These are phyloP conservation scores for Camponotus vicinus DNA, from an alignment of 1,140 invertebrate genomes.

Conservation along the genomic window DNA sequence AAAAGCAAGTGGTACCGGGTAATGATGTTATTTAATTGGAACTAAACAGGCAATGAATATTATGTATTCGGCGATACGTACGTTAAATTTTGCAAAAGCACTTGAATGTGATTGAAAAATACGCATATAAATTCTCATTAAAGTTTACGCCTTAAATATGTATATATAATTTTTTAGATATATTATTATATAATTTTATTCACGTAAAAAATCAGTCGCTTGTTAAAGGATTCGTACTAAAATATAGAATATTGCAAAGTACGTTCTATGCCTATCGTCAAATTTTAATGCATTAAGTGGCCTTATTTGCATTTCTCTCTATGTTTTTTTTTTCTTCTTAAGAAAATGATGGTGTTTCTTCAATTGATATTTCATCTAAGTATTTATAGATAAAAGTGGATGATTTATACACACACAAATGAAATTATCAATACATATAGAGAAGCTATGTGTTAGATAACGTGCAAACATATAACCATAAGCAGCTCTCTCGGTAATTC, in stretches of 20 bases:
- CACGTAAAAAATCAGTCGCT: background rate
- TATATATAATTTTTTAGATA: background rate
- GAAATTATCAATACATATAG: background rate
- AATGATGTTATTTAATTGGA: background rate
- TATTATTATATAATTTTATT: background rate
- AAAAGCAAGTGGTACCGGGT: background rate
- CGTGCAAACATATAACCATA: slow-evolving; percentile 15
- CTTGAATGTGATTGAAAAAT: background rate
- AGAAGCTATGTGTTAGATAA: background rate
- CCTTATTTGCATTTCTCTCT: background rate
- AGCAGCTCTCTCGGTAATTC: slow-evolving; percentile 55
- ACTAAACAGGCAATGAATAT: background rate
- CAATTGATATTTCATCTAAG: background rate
- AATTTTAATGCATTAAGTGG: slow-evolving; percentile 1
- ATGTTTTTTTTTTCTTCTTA: background rate
- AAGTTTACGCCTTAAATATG: background rate
- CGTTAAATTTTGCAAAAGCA: background rate
- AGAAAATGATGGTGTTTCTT: background rate
- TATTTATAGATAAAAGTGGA: slow-evolving; percentile 38
- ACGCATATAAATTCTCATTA: background rate
- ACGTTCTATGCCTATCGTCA: background rate
- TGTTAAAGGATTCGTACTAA: background rate
- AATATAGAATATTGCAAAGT: background rate
- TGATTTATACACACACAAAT: background rate
- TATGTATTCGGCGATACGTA: no score